Percentiles rank a stretch among this genome's conserved stretches.
phyloP scores from a whole-genome alignment of 2,888 invertebrate genomes.

The Oligia fasciuncula region DNA sequence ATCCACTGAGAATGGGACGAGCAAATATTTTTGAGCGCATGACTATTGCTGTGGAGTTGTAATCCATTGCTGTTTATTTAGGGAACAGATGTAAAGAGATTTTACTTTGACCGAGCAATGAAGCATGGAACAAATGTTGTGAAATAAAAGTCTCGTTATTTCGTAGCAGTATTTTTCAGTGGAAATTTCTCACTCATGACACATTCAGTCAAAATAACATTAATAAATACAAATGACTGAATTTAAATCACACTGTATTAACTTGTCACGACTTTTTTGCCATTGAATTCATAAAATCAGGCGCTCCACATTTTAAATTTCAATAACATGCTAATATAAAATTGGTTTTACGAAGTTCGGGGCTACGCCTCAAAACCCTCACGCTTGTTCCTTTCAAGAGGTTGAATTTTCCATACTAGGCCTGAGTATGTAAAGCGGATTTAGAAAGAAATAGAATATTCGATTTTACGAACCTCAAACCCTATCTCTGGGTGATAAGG shows the following conservation, averaged over 20 bases:
- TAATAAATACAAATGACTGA: slow-evolving; percentile 29
- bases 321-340: slow-evolving; percentile 66
- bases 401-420: slow-evolving; percentile 59
- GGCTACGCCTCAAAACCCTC: slow-evolving; percentile 46
- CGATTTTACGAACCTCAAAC: background rate
- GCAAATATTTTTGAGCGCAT: slow-evolving; percentile 6
- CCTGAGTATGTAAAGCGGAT: slow-evolving; percentile 55
- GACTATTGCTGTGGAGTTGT: background rate
- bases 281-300: slow-evolving; percentile 47
- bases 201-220: slow-evolving; percentile 6
- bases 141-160: background rate
- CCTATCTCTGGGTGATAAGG: background rate
- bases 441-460: slow-evolving; percentile 53
- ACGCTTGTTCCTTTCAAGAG: slow-evolving; percentile 62
- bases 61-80: slow-evolving; percentile 26
- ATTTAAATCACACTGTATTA: slow-evolving; percentile 24
- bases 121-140: background rate
- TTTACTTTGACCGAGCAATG: background rate
- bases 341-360: slow-evolving; percentile 61
- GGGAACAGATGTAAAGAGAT: background rate
- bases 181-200: background rate
- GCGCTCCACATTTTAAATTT: slow-evolving; percentile 59
- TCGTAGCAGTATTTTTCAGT: background rate
- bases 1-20: slow-evolving; percentile 18
- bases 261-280: slow-evolving; percentile 26